Base-by-base conservation (phyloP, 2,113 vertebrate species). In the Addax nasomaculatus region DNA sequence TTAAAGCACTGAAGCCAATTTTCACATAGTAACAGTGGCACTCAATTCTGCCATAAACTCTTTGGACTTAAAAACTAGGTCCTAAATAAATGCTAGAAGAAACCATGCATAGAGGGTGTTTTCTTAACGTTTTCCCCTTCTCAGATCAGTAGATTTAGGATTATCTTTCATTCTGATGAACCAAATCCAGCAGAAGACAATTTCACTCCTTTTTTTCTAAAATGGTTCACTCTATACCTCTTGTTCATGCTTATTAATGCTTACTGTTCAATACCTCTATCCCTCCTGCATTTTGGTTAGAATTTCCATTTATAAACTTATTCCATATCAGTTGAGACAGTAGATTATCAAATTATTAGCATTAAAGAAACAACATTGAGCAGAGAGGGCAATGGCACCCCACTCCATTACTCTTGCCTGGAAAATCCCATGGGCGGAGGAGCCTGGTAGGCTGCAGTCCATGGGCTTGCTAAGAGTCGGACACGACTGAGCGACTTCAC, bases 401-500 rank as follows among this genome's bases (percentile, higher is more conserved):
- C 55, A 57, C 55, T 57, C 55, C 55, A 23, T 19, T 21, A 55
- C 53, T 55, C 19, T 55, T 55, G 53, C 53, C 53, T 55, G 53
- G 19, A 55, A 55, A 55, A 55, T 60, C 58, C 58, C 58, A 60
- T 30, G 58, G 27, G 5, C 2, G 11, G 58, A 60, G 27, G 27
- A 60, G 27, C 27, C 58, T 60, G 27, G 27, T 60, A 13, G 58
- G 58, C 58, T 60, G 27, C 27, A 60, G 58, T 60, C 58, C 27
- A 60, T 29, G 58, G 1, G 12, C 12, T 60, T 2, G 5, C 27
- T 29, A 29, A 60, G 11, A 60, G 58, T 29, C 0, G 5, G 27
- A 29, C 58, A 60, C 12, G 0, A 14, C 0, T 60, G 11, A 60
- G 12, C 0, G 0, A 12, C 12, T 60, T 60, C 5, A 60, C 58